A percentile compares a stretch with the other conserved stretches of the same genome.
Conservation (phyloP, 1,140 invertebrate species). For the Drosophila bocqueti region DNA sequence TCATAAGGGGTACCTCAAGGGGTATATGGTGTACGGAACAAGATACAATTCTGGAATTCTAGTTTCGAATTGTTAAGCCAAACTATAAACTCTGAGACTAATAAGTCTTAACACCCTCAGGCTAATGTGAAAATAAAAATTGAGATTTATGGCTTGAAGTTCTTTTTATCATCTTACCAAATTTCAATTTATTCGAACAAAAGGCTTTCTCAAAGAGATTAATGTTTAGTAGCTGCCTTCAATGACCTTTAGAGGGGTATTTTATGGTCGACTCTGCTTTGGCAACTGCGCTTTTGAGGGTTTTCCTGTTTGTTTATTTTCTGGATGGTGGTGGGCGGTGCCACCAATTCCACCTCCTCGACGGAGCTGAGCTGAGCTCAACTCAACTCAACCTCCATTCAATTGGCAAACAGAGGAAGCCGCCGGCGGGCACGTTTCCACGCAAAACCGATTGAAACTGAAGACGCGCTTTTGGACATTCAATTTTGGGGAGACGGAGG, state of each 20-base stretch:
- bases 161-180: neutral
- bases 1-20: neutral
- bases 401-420: constrained; percentile 67
- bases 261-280: neutral
- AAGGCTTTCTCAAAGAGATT: too few species aligned
- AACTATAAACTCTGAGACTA: neutral
- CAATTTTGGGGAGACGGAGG: constrained; percentile 42
- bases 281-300: constrained; percentile 6
- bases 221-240: neutral
- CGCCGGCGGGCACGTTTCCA: constrained; percentile 59
- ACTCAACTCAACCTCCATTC: constrained; percentile 40
- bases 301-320: constrained; percentile 36
- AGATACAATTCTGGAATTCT: neutral
- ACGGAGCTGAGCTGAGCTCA: neutral
- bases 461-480: constrained; percentile 71
- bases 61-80: neutral
- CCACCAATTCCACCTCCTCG: constrained; percentile 18
- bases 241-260: constrained; percentile 4
- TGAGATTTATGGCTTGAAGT: neutral
- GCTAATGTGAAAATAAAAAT: neutral
- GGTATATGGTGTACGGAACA: neutral
- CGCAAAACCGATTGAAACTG: constrained; percentile 62
- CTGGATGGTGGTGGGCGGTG: constrained; percentile 31
- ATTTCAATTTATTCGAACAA: neutral
- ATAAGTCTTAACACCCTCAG: neutral